Evolutionary conservation across 2,113 vertebrate species (phyloP).

Genomic region (Chrysemys picta): DNA sequence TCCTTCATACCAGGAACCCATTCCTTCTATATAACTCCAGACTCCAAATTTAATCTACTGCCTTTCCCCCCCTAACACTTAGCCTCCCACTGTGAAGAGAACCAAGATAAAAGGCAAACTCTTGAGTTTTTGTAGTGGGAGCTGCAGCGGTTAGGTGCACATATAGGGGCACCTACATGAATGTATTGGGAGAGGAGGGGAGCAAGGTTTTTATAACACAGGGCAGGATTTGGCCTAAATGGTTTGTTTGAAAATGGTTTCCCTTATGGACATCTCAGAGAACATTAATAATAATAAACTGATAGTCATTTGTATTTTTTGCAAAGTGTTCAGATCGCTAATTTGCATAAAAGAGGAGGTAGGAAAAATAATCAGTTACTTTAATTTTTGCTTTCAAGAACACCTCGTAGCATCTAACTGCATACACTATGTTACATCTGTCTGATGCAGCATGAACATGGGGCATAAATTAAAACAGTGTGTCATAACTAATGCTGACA

Average conservation of each 20-base stretch:
- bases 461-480: conserved; percentile 29
- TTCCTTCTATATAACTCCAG: not conserved
- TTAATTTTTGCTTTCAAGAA: not conserved
- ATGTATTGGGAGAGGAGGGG: not conserved
- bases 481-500: conserved; percentile 25
- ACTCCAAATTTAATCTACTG: not conserved
- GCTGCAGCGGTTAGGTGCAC: not conserved
- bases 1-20: not conserved
- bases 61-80: not conserved
- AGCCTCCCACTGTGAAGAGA: not conserved
- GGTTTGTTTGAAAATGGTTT: not conserved
- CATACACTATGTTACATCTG: not conserved
- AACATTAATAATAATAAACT: not conserved
- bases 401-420: not conserved
- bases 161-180: not conserved
- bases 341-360: not conserved
- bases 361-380: not conserved
- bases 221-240: not conserved
- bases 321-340: not conserved
- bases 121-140: not conserved
- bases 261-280: not conserved
- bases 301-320: not conserved
- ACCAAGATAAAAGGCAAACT: not conserved
- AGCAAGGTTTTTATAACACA: not conserved
- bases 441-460: conserved; percentile 20